These are phyloP conservation scores for Choloepus didactylus DNA, from an alignment of 2,797 vertebrate species.

Conservation along the genomic window DNA sequence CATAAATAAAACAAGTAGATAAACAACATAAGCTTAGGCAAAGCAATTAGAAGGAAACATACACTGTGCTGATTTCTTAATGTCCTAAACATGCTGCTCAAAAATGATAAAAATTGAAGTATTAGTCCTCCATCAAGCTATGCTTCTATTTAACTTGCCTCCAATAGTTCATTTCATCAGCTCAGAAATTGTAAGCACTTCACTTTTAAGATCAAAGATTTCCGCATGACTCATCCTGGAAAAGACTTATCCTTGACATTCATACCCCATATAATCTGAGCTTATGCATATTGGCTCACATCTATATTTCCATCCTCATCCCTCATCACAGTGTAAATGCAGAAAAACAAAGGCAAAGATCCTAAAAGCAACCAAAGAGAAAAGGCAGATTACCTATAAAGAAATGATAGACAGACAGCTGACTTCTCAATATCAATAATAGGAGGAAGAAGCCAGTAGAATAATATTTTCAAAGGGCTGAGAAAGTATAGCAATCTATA, in stretches of 20 bases:
- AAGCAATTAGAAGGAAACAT: background rate
- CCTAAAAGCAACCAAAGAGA: background rate
- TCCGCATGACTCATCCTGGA: background rate
- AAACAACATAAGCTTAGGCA: slow-evolving; percentile 12
- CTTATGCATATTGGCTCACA: background rate
- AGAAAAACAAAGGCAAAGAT: slow-evolving; percentile 40
- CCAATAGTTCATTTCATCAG: background rate
- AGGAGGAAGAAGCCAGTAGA: background rate
- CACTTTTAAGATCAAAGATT: background rate
- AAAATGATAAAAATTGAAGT: background rate
- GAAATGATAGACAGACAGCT: background rate
- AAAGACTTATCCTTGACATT: background rate
- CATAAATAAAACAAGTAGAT: background rate
- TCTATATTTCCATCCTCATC: background rate
- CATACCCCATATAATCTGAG: background rate
- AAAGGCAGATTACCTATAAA: background rate
- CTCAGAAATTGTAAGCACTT: background rate
- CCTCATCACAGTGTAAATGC: background rate
- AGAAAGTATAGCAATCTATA: background rate
- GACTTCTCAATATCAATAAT: background rate
- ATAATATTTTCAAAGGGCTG: slow-evolving; percentile 1
- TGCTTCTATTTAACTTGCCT: background rate
- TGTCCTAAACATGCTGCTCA: background rate
- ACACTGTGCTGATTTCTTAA: background rate
- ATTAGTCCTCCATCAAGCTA: background rate